Conservation (phyloP, 2,113 vertebrate species). For the Myanophis thanlyinensis region DNA sequence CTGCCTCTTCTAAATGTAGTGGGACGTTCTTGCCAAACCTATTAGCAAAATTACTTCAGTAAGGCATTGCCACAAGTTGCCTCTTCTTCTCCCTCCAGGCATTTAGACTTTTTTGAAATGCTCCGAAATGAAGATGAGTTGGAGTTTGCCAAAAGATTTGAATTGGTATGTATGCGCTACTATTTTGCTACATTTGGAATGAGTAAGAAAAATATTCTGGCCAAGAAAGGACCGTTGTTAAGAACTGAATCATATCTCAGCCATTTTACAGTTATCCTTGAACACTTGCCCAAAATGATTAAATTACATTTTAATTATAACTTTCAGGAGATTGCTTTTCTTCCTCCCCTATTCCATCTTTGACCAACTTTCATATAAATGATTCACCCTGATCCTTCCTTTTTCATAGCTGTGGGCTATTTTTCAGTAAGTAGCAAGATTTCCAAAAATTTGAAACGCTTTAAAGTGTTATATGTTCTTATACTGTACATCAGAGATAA, state of each 20-base stretch:
- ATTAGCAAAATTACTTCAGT: conserved; percentile 9
- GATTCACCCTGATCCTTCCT: not conserved
- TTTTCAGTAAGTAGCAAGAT: not conserved
- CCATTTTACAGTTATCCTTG: not conserved
- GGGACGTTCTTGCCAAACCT: not conserved
- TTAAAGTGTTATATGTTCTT: not conserved
- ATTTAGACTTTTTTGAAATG: conserved; percentile 99
- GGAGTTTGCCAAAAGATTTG: conserved; percentile 94
- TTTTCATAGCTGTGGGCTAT: not conserved
- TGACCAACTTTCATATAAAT: not conserved
- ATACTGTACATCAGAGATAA: not conserved
- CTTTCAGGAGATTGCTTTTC: not conserved
- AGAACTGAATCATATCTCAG: not conserved
- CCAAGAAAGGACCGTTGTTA: not conserved
- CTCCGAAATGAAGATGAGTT: conserved; percentile 97
- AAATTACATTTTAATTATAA: not conserved
- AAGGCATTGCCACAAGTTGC: not conserved
- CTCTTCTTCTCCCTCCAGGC: conserved; percentile 67
- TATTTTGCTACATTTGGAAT: not conserved
- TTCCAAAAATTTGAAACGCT: not conserved
- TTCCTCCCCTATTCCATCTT: not conserved
- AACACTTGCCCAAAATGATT: not conserved
- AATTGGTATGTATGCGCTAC: conserved; percentile 76
- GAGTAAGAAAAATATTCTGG: not conserved
- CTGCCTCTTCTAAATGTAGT: not conserved